Percentiles rank a stretch among this genome's conserved stretches.
Evolutionary conservation across 2,797 vertebrate genomes (phyloP).

Genomic region (Spizella passerina): DNA sequence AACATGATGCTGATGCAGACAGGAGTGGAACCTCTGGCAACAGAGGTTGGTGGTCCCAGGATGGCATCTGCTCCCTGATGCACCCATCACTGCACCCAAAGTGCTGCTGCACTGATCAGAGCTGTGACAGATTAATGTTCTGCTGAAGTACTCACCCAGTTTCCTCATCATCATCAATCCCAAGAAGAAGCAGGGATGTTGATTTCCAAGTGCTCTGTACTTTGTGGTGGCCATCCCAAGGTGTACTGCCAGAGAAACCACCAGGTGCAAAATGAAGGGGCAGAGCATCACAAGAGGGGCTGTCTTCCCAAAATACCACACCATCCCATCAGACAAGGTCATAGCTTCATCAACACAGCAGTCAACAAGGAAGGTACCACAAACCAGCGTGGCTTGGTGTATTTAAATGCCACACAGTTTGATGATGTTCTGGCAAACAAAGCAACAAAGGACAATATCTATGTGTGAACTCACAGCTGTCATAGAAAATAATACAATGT

Average conservation of each 20-base stretch:
- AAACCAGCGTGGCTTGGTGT: not conserved
- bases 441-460: not conserved
- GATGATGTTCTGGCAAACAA: not conserved
- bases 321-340: not conserved
- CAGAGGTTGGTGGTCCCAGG: not conserved
- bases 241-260: not conserved
- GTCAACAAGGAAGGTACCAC: not conserved
- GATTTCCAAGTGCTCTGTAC: not conserved
- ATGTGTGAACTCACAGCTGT: not conserved
- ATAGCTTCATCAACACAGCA: not conserved
- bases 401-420: not conserved
- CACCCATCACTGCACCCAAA: not conserved
- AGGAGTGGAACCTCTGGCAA: not conserved
- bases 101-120: not conserved
- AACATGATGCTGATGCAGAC: not conserved
- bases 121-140: not conserved
- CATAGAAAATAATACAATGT: not conserved
- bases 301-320: not conserved
- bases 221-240: not conserved
- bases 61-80: not conserved
- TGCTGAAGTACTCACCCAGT: not conserved
- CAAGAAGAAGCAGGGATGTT: not conserved
- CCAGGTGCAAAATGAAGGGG: rapidly evolving
- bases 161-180: not conserved
- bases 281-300: not conserved